A percentile compares a stretch with the other conserved stretches of the same genome.
Conservation (phyloP, 2,888 invertebrate species). For the Apeira syringaria region DNA sequence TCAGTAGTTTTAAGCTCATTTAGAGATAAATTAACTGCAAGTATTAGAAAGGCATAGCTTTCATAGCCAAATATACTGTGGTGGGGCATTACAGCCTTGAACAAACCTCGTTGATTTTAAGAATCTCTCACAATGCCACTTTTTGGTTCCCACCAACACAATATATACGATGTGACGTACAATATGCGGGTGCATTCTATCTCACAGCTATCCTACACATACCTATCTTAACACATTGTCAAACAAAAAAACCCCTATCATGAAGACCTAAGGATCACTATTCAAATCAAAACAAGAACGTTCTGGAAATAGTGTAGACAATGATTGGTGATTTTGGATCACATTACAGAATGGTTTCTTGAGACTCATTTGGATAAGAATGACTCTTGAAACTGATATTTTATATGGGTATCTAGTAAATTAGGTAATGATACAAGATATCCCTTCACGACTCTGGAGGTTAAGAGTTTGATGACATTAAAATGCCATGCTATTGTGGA, state of each 20-base stretch:
- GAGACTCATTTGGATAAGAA: conserved; percentile 31
- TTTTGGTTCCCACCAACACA: conserved; percentile 25
- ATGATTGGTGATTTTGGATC: conserved; percentile 29
- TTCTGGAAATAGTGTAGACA: conserved; percentile 8
- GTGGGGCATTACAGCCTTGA: no score
- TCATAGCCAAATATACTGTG: not conserved
- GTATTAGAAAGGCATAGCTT: conserved; percentile 7
- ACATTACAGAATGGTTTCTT: conserved; percentile 29
- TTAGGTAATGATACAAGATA: conserved; percentile 27
- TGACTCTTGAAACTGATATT: conserved; percentile 31
- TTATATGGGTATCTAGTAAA: conserved; percentile 27
- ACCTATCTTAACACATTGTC: not conserved
- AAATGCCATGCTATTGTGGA: no score
- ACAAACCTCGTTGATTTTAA: no score
- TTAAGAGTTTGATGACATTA: conserved; percentile 11
- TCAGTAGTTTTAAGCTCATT: no score
- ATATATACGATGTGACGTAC: conserved; percentile 11
- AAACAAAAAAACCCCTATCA: conserved; percentile 1
- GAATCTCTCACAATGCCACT: conserved; percentile 3
- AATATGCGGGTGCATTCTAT: conserved; percentile 68
- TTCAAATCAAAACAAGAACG: not conserved
- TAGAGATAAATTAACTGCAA: no score
- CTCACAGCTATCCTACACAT: conserved; percentile 25
- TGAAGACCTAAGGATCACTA: not conserved
- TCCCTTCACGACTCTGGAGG: no score